Evolutionary conservation across 2,113 vertebrate species (phyloP).

Genomic region (Pagrus major): DNA sequence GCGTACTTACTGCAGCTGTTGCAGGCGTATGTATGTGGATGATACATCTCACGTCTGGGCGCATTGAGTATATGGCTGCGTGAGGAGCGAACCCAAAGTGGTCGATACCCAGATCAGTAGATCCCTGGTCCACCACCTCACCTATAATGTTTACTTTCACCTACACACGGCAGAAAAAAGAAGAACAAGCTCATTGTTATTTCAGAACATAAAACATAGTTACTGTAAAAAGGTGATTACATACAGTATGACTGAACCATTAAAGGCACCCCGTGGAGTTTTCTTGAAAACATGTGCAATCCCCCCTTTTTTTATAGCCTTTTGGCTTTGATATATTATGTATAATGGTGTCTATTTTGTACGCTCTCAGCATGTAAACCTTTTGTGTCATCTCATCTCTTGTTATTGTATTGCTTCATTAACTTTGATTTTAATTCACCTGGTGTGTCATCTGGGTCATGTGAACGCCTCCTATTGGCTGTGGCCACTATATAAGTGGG

Average conservation of each 20-base stretch:
- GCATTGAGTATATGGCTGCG: constrained; percentile 93
- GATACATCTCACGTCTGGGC: constrained; percentile 93
- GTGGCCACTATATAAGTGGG: too few relatives aligned
- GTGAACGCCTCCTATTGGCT: too few relatives aligned
- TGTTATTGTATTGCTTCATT: too few relatives aligned
- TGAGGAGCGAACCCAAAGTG: constrained; percentile 92
- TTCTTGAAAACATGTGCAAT: constrained; percentile 1
- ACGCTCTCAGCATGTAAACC: too few relatives aligned
- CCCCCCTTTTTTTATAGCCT: too few relatives aligned
- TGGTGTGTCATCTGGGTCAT: too few relatives aligned
- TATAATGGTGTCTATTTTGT: too few relatives aligned
- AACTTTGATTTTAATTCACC: too few relatives aligned
- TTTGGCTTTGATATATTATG: too few relatives aligned
- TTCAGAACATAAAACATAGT: neutral
- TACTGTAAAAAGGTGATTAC: neutral
- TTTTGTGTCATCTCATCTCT: too few relatives aligned
- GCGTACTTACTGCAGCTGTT: constrained; percentile 91
- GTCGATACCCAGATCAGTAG: constrained; percentile 89
- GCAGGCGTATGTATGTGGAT: constrained; percentile 93
- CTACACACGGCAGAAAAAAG: constrained; percentile 77
- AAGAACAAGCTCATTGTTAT: neutral
- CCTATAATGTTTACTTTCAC: constrained; percentile 97
- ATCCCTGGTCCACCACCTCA: constrained; percentile 95
- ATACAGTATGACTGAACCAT: neutral
- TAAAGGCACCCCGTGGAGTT: neutral